Base-by-base conservation (phyloP, 2,797 vertebrate species). In the Trachops cirrhosus region DNA sequence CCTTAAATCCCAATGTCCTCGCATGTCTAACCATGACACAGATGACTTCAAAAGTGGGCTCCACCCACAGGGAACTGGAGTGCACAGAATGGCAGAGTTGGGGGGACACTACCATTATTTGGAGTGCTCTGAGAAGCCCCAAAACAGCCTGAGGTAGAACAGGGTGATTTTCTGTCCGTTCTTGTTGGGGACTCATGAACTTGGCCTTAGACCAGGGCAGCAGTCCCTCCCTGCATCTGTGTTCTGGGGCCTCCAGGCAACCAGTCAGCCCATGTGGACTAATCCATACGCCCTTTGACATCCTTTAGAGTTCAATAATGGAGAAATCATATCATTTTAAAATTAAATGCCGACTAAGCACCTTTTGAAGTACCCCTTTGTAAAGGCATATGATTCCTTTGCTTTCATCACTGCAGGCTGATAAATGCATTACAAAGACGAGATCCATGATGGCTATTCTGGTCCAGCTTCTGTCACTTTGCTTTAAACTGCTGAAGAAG, bases 341-440 rank as follows among this genome's bases (percentile, higher is more conserved):
- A 89, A 68, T 46, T 68, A 52, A 83, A 12, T 68, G 62, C 11
- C 93, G 73, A 59, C 22, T 26, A 54, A 73, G 39, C 32, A 59
- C 57, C 32, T 78, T 86, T 54, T 75, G n/a, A 68, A 83, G 26
- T 32, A 6, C 15, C 22, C 26, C 9, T 84, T 39, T 48, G 73
- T 75, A 71, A 74, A 68, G 26, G 87, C 83, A 50, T 84, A 26
- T 92, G 62, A 95, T 48, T 74, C 73, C 9, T 62, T 64, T 73
- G 41, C 62, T 96, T 79, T 54, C 97, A 46, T 92, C 39, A 88
- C 22, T 90, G 50, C 86, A 99, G 99, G 99, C 99, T 98, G 99
- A 99, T 79, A 99, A 99, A 0, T 99, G 99, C 96, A 99, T 99
- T 98, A 99, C 99, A 96, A 99, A 99, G 97, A 99, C 99, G 88